Evolutionary conservation across 2,113 vertebrate species (phyloP).

Genomic region (Amazona guildingii): DNA sequence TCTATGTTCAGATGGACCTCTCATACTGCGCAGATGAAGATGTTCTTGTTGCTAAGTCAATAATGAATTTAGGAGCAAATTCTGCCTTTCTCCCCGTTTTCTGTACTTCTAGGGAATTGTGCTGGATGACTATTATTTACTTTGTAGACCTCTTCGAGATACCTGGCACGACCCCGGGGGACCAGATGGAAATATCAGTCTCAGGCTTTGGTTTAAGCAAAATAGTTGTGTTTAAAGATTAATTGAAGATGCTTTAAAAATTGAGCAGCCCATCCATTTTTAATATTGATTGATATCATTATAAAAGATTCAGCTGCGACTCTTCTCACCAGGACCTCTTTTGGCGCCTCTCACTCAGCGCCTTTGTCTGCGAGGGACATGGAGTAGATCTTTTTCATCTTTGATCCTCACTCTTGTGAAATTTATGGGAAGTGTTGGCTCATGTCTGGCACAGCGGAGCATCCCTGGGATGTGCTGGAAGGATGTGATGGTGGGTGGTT

Average conservation of each 20-base stretch:
- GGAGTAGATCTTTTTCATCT: conserved; percentile 61
- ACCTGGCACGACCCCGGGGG: not conserved
- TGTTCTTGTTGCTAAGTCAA: not conserved
- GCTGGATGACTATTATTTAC: conserved; percentile 25
- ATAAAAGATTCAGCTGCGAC: conserved; percentile 77
- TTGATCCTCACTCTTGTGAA: conserved; percentile 5
- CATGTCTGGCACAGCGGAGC: not conserved
- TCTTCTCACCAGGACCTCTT: conserved; percentile 55
- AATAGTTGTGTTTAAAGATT: conserved; percentile 83
- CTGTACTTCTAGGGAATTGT: conserved; percentile 25
- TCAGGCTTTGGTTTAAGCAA: conserved; percentile 73
- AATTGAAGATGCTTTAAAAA: conserved; percentile 80
- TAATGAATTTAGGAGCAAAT: not conserved
- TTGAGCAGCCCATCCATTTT: conserved; percentile 80
- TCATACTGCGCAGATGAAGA: not conserved
- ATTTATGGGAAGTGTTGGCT: conserved; percentile 31
- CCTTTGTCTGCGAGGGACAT: conserved; percentile 48
- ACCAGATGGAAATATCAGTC: not conserved
- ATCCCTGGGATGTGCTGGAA: not conserved
- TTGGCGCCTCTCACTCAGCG: not conserved
- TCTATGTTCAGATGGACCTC: not conserved
- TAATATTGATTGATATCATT: conserved; percentile 83
- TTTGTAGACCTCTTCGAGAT: conserved; percentile 32
- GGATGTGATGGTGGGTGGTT: not conserved
- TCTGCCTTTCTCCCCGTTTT: not conserved